These are phyloP conservation scores for Phaetusa simplex DNA, from an alignment of 2,113 vertebrate species.

Conservation along the genomic window DNA sequence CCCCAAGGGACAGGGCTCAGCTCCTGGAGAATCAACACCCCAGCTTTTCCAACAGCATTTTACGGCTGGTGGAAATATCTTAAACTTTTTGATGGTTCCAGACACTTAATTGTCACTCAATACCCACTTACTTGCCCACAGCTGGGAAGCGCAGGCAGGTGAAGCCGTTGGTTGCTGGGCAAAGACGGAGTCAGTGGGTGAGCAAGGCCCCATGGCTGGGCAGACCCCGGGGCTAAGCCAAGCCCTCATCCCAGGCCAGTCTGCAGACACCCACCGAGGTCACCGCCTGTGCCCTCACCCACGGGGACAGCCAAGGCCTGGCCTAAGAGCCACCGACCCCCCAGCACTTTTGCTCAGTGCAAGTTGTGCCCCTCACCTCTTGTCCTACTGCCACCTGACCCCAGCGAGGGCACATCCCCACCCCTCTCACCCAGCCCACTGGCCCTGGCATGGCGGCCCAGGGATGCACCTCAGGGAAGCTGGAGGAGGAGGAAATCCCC, in stretches of 20 bases:
- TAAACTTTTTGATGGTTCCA: background rate
- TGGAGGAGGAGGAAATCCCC: background rate
- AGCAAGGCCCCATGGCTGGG: rapidly evolving
- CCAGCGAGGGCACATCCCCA: background rate
- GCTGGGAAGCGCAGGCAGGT: background rate
- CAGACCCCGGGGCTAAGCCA: background rate
- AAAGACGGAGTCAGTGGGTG: background rate
- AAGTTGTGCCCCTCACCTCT: background rate
- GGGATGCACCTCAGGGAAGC: background rate
- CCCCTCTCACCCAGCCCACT: background rate
- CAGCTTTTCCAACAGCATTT: background rate
- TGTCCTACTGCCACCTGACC: background rate
- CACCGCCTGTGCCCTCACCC: background rate
- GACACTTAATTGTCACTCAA: background rate
- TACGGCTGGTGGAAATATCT: background rate
- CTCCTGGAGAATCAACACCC: background rate
- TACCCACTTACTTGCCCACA: background rate
- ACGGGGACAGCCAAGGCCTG: background rate
- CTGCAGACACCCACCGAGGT: background rate
- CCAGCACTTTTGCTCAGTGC: background rate
- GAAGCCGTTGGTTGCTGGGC: rapidly evolving
- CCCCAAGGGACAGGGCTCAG: background rate
- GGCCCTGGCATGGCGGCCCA: rapidly evolving
- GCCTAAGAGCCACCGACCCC: background rate
- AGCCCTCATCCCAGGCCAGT: background rate